Evolutionary conservation across 2,888 invertebrate genomes (phyloP), one percentile per base, ranked within the genome.

Genomic region (Aspidapion aeneum): DNA sequence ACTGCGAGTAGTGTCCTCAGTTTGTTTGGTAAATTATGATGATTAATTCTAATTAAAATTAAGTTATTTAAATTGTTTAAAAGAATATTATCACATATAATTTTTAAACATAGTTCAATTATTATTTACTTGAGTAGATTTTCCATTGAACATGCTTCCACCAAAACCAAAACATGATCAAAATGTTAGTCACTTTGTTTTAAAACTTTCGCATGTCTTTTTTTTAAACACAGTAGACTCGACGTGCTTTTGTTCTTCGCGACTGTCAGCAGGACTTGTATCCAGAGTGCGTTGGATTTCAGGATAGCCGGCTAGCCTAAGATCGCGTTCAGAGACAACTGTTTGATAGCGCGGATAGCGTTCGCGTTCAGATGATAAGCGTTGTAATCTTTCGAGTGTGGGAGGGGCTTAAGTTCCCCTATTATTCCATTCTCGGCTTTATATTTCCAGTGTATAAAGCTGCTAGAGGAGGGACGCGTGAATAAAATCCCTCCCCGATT

Each of bases 291-390:
- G 5, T n/a, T 35, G 35, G 35, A 35, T 35, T 12, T 35, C 35
- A 35, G 35, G 35, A 52, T 9, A 52, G 17, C 52, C 18, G 19
- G 52, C 52, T 52, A 52, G 58, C 61, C 59, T 55, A 60, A 62
- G 63, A 59, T 48, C 18, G 17, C 64, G 64, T 69, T 74, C 73
- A 71, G 71, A 76, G 73, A 74, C 76, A 75, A 78, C 78, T 78
- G 77, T 74, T 72, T 73, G 75, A 75, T 74, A 74, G 66, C 70
- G 70, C 68, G 68, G 68, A 66, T 70, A 71, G 72, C 70, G 70
- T 69, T 74, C 70, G 61, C 75, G 60, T 22, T 49, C 18, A 19
- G 16, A 55, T 18, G 56, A 57, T 22, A 48, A n/a, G 22, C 58
- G 20, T n/a, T n/a, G n/a, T n/a, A 56, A 3, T 3, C 19, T 60